These are phyloP conservation scores for Drosophila setifemur DNA, from an alignment of 1,140 invertebrate genomes.

Conservation along the genomic window DNA sequence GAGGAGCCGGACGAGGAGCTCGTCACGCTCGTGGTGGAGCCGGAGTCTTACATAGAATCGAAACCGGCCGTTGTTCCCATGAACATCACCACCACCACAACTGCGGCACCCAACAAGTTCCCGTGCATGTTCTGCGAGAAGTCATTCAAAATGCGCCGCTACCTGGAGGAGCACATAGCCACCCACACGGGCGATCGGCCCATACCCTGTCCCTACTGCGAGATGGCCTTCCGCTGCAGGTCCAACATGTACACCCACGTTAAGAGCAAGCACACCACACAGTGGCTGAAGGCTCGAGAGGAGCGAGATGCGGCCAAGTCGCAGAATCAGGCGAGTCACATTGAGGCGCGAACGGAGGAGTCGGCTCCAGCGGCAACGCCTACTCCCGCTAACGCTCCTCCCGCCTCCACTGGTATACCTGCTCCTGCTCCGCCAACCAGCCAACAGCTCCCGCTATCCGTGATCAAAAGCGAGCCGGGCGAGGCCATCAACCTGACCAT, in stretches of 20 bases:
- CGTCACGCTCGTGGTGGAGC: constrained; percentile 18
- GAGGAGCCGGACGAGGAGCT: constrained; percentile 37
- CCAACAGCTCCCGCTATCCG: constrained; percentile 4
- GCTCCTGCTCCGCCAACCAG: not conserved
- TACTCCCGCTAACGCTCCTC: not conserved
- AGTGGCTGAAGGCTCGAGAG: constrained; percentile 64
- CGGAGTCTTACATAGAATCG: constrained; percentile 8
- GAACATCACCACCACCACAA: not conserved
- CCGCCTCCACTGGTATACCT: not conserved
- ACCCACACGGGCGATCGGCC: constrained; percentile 78
- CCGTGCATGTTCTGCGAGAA: constrained; percentile 74
- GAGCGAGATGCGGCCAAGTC: constrained; percentile 63
- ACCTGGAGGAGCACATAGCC: constrained; percentile 76
- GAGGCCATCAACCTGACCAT: constrained; percentile 62
- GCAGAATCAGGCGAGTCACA: constrained; percentile 29
- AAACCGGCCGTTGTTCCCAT: constrained; percentile 9
- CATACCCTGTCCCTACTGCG: constrained; percentile 78
- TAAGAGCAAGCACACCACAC: constrained; percentile 68
- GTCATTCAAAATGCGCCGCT: constrained; percentile 69
- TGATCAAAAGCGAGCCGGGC: constrained; percentile 42
- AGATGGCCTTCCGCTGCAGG: constrained; percentile 71
- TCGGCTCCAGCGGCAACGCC: not conserved
- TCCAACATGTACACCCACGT: constrained; percentile 82
- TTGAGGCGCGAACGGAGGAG: constrained; percentile 17
- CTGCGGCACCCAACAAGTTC: constrained; percentile 45